phyloP scores from a whole-genome alignment of 2,113 vertebrate genomes.

The Anser cygnoides region DNA sequence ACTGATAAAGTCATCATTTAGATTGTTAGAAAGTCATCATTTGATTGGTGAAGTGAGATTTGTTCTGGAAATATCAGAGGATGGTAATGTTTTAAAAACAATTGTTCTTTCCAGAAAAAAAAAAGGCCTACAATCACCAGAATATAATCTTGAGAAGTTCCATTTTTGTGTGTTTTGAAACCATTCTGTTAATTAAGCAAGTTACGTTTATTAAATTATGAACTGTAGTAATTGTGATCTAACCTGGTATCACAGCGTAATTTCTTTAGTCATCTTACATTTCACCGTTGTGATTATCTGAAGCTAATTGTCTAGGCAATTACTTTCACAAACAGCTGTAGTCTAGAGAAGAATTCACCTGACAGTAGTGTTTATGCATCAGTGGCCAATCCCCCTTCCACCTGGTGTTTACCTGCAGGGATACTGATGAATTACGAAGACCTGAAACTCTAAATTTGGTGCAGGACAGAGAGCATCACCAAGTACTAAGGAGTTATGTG shows the following conservation, averaged over 20 bases:
- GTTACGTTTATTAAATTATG: neutral
- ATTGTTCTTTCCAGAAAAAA: neutral
- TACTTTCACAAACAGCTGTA: neutral
- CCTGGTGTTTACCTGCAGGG: constrained; percentile 52
- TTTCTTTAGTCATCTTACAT: neutral
- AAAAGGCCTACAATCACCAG: neutral
- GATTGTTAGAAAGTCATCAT: neutral
- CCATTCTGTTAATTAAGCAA: neutral
- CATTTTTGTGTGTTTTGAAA: neutral
- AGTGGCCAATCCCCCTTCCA: neutral
- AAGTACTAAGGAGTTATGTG: constrained; percentile 52
- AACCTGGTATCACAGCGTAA: neutral
- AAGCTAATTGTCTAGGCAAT: neutral
- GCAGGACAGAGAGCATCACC: constrained; percentile 64
- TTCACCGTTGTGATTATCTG: neutral
- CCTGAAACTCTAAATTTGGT: constrained; percentile 65
- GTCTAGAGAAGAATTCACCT: neutral
- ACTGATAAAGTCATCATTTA: neutral
- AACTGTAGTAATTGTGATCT: neutral
- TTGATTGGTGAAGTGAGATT: neutral
- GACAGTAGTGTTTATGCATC: neutral
- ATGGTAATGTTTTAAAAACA: neutral
- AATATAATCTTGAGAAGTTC: neutral
- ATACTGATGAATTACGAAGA: constrained; percentile 60
- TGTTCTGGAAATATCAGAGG: neutral